A percentile compares a stretch with the other conserved stretches of the same genome.
Conservation (phyloP, 2,113 vertebrate species). For the Pterocles orientalis region DNA sequence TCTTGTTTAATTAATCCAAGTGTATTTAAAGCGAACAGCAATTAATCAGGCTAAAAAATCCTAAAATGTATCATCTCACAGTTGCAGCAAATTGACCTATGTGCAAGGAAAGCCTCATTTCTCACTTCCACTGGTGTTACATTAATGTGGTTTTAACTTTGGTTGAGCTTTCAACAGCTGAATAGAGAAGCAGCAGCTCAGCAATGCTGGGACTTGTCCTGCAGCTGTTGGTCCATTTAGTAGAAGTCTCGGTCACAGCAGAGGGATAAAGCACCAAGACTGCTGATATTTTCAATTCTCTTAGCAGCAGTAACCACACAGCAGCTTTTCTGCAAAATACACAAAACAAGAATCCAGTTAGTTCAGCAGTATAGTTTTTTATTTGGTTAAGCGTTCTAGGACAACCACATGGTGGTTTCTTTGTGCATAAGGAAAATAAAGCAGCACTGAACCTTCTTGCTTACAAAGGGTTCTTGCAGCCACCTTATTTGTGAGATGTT, state of each 20-base stretch:
- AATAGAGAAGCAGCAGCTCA: constrained; percentile 43
- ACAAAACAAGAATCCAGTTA: constrained; percentile 75
- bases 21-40: background rate
- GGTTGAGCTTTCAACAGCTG: constrained; percentile 24
- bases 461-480: background rate
- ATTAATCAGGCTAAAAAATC: background rate
- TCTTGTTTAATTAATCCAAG: constrained; percentile 12
- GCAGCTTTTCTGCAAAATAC: constrained; percentile 81
- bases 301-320: constrained; percentile 77
- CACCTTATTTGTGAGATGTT: constrained; percentile 15
- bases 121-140: constrained; percentile 2
- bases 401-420: constrained; percentile 61
- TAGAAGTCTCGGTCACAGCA: constrained; percentile 65
- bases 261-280: constrained; percentile 71
- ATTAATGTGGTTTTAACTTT: constrained; percentile 5
- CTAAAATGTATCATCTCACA: background rate
- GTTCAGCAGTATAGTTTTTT: constrained; percentile 73
- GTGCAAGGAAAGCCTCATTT: constrained; percentile 19
- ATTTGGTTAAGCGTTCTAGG: constrained; percentile 62
- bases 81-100: background rate
- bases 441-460: constrained; percentile 11
- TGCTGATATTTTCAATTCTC: constrained; percentile 76
- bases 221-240: constrained; percentile 77
- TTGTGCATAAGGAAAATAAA: background rate
- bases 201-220: constrained; percentile 19